phyloP scores from a whole-genome alignment of 2,113 vertebrate genomes.

The Gallinago media region DNA sequence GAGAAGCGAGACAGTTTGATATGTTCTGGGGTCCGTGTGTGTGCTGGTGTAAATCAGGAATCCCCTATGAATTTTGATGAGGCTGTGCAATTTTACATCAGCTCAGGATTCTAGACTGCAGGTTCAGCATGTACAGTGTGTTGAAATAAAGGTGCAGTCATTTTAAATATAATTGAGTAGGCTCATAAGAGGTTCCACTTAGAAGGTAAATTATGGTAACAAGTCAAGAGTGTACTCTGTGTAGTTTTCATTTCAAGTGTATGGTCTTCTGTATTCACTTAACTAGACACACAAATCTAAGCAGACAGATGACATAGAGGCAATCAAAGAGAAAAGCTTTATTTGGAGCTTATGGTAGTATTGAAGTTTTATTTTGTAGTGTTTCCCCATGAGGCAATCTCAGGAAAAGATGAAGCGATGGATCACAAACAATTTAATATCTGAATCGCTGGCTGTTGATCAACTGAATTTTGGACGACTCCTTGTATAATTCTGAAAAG shows the following conservation, averaged over 20 bases:
- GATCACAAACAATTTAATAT: constrained; percentile 35
- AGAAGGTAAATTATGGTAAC: constrained; percentile 68
- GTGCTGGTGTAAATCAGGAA: constrained; percentile 56
- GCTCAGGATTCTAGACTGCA: neutral
- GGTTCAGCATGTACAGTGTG: neutral
- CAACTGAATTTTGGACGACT: neutral
- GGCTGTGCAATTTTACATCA: constrained; percentile 29
- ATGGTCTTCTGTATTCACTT: constrained; percentile 68
- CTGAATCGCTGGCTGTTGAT: neutral
- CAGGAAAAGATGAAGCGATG: constrained; percentile 3
- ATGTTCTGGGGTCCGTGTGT: neutral
- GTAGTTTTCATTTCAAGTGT: constrained; percentile 70
- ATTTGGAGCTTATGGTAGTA: constrained; percentile 56
- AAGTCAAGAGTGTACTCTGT: constrained; percentile 65
- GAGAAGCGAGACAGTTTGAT: neutral
- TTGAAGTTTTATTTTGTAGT: constrained; percentile 57
- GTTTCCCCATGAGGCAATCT: constrained; percentile 42
- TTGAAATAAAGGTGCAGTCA: constrained; percentile 56
- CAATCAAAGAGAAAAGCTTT: constrained; percentile 63
- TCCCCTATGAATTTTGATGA: constrained; percentile 53
- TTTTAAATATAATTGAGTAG: constrained; percentile 67
- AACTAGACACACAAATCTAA: constrained; percentile 68
- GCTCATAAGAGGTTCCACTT: constrained; percentile 68
- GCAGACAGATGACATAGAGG: constrained; percentile 61
- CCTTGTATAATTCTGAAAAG: neutral